These are phyloP conservation scores for Arge pagana DNA, from an alignment of 2,888 invertebrate species.

Conservation along the genomic window DNA sequence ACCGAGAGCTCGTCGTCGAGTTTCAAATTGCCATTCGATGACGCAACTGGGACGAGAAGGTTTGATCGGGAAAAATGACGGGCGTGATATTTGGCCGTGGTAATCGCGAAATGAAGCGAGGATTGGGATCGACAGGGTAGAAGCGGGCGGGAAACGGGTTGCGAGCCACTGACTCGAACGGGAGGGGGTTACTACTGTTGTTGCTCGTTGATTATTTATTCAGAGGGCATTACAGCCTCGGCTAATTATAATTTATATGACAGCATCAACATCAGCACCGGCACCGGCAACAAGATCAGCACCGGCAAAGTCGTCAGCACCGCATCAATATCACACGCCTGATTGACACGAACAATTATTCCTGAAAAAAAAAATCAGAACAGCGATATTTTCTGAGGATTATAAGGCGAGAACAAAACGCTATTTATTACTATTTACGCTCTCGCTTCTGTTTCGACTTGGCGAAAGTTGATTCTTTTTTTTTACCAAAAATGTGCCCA, in stretches of 20 bases:
- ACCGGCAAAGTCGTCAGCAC: slow-evolving; percentile 41
- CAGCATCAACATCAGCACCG: slow-evolving; percentile 45
- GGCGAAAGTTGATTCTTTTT: no score
- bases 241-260: slow-evolving; percentile 56
- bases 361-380: not conserved
- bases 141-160: slow-evolving; percentile 38
- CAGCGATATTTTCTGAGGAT: no score
- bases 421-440: no score
- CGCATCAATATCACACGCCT: slow-evolving; percentile 22
- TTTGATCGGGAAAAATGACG: no score
- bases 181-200: slow-evolving; percentile 41
- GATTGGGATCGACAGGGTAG: not conserved
- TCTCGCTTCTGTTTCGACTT: no score
- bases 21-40: no score
- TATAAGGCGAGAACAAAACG: no score
- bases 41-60: no score
- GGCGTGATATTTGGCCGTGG: no score
- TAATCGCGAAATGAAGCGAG: not conserved
- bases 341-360: not conserved
- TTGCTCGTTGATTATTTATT: slow-evolving; percentile 46
- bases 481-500: no score
- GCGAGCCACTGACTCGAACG: slow-evolving; percentile 43
- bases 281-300: slow-evolving; percentile 20
- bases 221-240: slow-evolving; percentile 52
- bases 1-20: no score